Evolutionary conservation across 2,113 vertebrate species (phyloP), one percentile per base, ranked within the genome.

Genomic region (Oreotragus oreotragus): DNA sequence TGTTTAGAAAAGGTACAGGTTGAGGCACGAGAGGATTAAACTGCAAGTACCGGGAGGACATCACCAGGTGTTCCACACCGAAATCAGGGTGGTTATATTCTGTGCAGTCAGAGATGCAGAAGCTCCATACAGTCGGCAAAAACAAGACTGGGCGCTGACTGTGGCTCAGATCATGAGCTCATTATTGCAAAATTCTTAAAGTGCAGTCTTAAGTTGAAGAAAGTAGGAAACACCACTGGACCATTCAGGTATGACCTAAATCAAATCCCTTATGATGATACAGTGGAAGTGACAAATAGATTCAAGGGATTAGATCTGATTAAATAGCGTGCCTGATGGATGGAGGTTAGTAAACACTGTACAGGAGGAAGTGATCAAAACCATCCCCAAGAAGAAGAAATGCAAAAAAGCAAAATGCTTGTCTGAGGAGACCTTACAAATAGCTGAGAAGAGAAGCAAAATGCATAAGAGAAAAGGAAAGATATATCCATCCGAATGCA

Each of bases 1-100:
- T 0, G 6, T 11, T 2, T 13, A 45, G 11, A 66, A 33, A 47
- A 47, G 19, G 30, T 15, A 1, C 4, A 2, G 33, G 17, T 0
- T 2, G 2, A 25, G 25, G 19, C 15, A 0, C 9, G 7, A 51
- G 39, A 62, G 28, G 47, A 9, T 19, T 14, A n/a, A 19, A 8
- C 39, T 10, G 55, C 11, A 23, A 0, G 13, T 0, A 1, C 43
- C 57, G 2, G 45, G n/a, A 58, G 28, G 12, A 12, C 66, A 12
- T 23, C 66, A 36, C 19, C 66, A 23, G n/a, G 12, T 1, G 19
- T 2, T 36, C 19, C 0, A 23, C 66, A 36, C 19, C 9, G 1
- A 39, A 12, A 23, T 6, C 66, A 39, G n/a, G 11, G 2, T 0
- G n/a, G 12, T 39, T 12, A 3, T 39, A 3, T 23, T 36, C 66